Conservation (phyloP, 2,888 invertebrate genomes). For the Drosophila mulleri region DNA sequence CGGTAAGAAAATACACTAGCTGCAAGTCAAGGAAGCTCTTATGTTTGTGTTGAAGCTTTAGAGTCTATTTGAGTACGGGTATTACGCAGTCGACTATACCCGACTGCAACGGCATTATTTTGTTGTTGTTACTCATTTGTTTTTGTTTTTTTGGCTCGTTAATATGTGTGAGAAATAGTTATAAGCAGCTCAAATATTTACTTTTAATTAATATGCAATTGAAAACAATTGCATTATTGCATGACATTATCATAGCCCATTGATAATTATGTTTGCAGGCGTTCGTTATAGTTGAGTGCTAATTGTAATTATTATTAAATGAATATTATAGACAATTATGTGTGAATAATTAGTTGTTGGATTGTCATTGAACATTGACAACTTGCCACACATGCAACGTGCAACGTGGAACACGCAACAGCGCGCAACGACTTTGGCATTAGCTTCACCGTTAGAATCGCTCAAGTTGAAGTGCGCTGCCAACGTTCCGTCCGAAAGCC, state of each 20-base stretch:
- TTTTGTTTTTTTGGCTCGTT: background rate
- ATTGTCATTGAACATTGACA: constrained; percentile 62
- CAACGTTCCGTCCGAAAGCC: constrained; percentile 6
- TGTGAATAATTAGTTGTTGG: constrained; percentile 12
- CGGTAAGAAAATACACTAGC: too few species aligned
- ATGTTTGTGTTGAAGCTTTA: too few species aligned
- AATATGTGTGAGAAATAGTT: constrained; percentile 7
- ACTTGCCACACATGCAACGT: constrained; percentile 13
- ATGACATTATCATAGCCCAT: constrained; percentile 2
- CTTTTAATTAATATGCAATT: constrained; percentile 3
- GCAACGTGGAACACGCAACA: constrained; percentile 26
- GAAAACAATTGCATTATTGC: constrained; percentile 16
- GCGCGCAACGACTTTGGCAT: constrained; percentile 49
- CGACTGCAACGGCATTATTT: background rate
- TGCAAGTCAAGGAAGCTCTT: too few species aligned
- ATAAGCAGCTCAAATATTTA: background rate
- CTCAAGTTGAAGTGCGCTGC: constrained; percentile 59
- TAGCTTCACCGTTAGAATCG: constrained; percentile 49
- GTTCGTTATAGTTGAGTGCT: constrained; percentile 41
- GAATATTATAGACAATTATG: constrained; percentile 17
- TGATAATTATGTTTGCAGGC: constrained; percentile 16
- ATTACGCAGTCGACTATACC: background rate
- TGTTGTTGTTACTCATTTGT: background rate
- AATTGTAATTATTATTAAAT: constrained; percentile 37
- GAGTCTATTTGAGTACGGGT: background rate